Percentiles rank a stretch among this genome's conserved stretches.
Evolutionary conservation across 2,797 vertebrate genomes (phyloP).

Genomic region (Syncerus caffer): DNA sequence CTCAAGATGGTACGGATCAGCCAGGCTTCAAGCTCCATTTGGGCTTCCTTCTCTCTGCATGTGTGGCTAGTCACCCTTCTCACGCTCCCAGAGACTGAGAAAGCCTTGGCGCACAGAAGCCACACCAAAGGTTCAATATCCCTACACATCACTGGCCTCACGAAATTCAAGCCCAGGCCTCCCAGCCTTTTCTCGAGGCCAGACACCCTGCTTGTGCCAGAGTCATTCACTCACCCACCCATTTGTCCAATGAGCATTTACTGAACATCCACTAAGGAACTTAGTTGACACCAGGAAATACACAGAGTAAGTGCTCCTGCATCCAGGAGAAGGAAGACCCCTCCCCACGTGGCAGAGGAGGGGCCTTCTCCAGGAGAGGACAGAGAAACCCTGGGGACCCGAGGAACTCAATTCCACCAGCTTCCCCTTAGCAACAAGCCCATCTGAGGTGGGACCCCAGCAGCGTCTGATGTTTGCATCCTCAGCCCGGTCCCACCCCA

Average conservation of each 20-base stretch:
- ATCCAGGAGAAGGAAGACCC: neutral
- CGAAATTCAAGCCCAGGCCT: neutral
- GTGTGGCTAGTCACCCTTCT: rapidly evolving
- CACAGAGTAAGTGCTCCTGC: neutral
- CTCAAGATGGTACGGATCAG: rapidly evolving
- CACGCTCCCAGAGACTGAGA: rapidly evolving
- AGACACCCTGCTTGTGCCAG: neutral
- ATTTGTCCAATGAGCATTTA: neutral
- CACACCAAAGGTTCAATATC: neutral
- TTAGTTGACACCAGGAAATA: neutral
- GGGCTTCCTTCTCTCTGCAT: rapidly evolving
- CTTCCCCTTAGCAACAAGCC: conserved; percentile 47
- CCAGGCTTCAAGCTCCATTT: rapidly evolving
- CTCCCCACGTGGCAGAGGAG: neutral
- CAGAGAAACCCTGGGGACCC: neutral
- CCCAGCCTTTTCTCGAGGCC: neutral
- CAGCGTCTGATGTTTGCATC: conserved; percentile 63
- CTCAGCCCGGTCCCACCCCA: neutral
- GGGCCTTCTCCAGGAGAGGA: neutral
- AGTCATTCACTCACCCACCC: neutral
- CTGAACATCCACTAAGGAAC: neutral
- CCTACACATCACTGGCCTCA: neutral
- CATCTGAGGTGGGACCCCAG: conserved; percentile 50
- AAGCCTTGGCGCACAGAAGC: too few species aligned
- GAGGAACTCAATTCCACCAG: neutral